phyloP scores from a whole-genome alignment of 2,113 vertebrate genomes.

The Hyaena hyaena region DNA sequence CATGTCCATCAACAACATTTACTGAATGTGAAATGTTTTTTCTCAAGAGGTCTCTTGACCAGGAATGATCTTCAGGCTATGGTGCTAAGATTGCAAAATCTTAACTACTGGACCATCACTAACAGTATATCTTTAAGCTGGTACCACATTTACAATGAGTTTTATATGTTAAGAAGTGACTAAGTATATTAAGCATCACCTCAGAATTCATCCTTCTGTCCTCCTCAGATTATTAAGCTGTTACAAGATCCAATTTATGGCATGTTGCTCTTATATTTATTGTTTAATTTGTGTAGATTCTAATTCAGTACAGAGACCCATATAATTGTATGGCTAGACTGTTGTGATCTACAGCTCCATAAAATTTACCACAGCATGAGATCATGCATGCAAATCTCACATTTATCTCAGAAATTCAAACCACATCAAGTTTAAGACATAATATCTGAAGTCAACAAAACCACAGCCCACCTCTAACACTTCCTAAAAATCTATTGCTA shows the following conservation, averaged over 20 bases:
- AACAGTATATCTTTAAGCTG: not conserved
- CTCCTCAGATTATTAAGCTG: slow-evolving; percentile 27
- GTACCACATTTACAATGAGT: not conserved
- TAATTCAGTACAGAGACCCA: slow-evolving; percentile 25
- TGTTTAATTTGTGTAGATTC: slow-evolving; percentile 57
- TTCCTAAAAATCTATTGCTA: slow-evolving; percentile 50
- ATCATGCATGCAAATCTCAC: slow-evolving; percentile 2
- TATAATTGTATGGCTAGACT: slow-evolving; percentile 48
- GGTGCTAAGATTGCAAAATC: not conserved
- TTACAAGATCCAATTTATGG: slow-evolving; percentile 30
- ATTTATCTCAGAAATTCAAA: slow-evolving; percentile 54
- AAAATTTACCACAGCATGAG: slow-evolving; percentile 34
- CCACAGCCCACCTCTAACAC: slow-evolving; percentile 5
- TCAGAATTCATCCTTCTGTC: slow-evolving; percentile 51
- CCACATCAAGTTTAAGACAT: slow-evolving; percentile 35
- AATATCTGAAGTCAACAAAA: slow-evolving; percentile 57
- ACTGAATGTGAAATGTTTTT: not conserved
- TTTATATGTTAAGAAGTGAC: slow-evolving; percentile 41
- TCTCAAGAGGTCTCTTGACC: not conserved
- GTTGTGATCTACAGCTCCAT: slow-evolving; percentile 45
- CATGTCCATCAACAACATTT: not conserved
- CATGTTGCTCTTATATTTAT: slow-evolving; percentile 24
- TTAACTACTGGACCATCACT: not conserved
- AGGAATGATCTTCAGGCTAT: not conserved
- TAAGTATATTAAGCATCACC: not conserved